Percentiles rank a stretch among this genome's conserved stretches.
These are phyloP conservation scores for Aphelenchoides avenae DNA, from an alignment of 1,140 invertebrate species.

Conservation along the genomic window DNA sequence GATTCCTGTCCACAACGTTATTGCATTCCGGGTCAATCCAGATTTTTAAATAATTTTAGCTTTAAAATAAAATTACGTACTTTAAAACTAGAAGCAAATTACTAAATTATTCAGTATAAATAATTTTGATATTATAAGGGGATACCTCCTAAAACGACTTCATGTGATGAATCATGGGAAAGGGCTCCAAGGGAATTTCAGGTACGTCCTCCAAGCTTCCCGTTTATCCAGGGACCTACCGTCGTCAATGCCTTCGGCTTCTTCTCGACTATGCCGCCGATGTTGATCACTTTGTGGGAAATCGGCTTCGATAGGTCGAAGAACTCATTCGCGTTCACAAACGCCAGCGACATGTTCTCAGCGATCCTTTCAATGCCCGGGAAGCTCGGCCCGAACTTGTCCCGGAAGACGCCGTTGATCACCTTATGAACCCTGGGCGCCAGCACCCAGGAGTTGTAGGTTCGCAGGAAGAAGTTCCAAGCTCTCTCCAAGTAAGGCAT, in stretches of 20 bases:
- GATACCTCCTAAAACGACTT: no score
- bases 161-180: no score
- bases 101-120: no score
- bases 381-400: conserved; percentile 20
- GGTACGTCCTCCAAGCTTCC: no score
- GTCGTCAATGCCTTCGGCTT: background rate
- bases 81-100: no score
- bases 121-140: no score
- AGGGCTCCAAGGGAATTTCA: no score
- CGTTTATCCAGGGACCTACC: no score
- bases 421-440: conserved; percentile 1
- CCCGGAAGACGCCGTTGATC: conserved; percentile 1
- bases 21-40: no score
- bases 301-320: conserved; percentile 40
- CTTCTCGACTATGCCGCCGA: conserved; percentile 37
- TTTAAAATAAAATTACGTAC: no score
- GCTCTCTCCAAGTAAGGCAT: background rate
- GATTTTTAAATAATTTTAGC: no score
- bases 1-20: no score
- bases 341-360: conserved; percentile 31
- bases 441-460: background rate
- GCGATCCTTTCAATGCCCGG: conserved; percentile 18
- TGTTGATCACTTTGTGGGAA: conserved; percentile 38
- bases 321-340: conserved; percentile 35
- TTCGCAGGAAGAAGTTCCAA: background rate